phyloP scores from a whole-genome alignment of 2,888 invertebrate species.

The Pyrochroa serraticornis region DNA sequence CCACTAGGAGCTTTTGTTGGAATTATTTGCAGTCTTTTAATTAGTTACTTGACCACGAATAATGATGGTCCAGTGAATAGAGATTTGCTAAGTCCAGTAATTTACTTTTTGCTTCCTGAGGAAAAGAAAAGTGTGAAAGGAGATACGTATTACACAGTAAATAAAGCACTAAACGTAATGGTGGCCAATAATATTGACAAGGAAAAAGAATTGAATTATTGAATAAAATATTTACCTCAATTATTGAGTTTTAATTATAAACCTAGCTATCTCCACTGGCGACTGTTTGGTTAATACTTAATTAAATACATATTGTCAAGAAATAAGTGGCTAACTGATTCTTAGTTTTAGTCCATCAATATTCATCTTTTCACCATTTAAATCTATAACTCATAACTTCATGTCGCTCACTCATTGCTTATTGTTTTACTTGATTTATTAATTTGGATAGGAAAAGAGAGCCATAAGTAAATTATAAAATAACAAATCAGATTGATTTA shows the following conservation, averaged over 20 bases:
- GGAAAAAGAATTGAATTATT: conserved; percentile 6
- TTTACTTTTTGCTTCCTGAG: conserved; percentile 62
- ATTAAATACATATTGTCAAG: too few species aligned
- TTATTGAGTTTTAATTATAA: background rate
- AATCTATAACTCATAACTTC: too few species aligned
- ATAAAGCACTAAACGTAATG: conserved; percentile 29
- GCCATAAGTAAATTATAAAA: too few species aligned
- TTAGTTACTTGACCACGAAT: conserved; percentile 16
- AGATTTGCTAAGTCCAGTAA: conserved; percentile 67
- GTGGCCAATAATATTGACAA: conserved; percentile 7
- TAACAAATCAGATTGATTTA: too few species aligned
- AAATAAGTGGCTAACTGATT: too few species aligned
- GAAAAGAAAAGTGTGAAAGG: conserved; percentile 42
- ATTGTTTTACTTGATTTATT: too few species aligned
- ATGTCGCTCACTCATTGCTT: too few species aligned
- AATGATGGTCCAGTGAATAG: conserved; percentile 57
- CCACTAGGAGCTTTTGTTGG: conserved; percentile 6
- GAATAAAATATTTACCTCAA: background rate
- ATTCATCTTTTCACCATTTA: too few species aligned
- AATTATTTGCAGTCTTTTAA: conserved; percentile 6
- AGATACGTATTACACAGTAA: conserved; percentile 28
- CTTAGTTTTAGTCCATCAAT: too few species aligned
- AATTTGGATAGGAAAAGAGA: too few species aligned
- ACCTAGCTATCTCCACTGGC: background rate
- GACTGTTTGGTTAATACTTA: background rate